Conservation (phyloP, 1,140 invertebrate genomes). For the Plectrocnemia conspersa region DNA sequence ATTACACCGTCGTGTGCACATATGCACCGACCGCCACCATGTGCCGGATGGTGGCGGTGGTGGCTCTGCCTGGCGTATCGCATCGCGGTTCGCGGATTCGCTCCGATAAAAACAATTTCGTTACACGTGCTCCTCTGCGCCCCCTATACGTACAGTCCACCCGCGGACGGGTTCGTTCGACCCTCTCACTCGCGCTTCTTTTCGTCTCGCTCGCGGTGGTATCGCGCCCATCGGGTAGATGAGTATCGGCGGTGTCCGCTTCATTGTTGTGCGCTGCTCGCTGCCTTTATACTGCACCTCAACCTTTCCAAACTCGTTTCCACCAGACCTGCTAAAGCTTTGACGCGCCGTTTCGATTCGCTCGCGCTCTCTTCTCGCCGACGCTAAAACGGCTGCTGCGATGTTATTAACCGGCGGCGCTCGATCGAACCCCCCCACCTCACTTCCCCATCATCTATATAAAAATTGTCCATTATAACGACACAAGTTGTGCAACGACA, state of each 20-base stretch:
- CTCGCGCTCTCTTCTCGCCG: too few relatives aligned
- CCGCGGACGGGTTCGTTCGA: background rate
- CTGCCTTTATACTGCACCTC: slow-evolving; percentile 14
- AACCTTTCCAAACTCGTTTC: slow-evolving; percentile 23
- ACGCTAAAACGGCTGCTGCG: too few relatives aligned
- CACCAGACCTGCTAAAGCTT: slow-evolving; percentile 8
- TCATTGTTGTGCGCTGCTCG: slow-evolving; percentile 24
- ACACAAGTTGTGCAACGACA: too few relatives aligned
- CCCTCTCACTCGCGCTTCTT: background rate
- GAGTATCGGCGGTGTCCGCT: slow-evolving; percentile 12
- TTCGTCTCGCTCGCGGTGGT: background rate
- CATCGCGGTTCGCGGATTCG: background rate
- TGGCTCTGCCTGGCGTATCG: too few relatives aligned
- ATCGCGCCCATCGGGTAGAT: slow-evolving; percentile 13
- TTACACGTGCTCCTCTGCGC: background rate
- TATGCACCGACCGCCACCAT: too few relatives aligned
- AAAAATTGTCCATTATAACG: too few relatives aligned
- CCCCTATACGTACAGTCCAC: background rate
- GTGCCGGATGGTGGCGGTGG: too few relatives aligned
- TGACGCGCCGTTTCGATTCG: slow-evolving; percentile 11
- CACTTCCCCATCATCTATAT: too few relatives aligned
- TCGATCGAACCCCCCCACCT: too few relatives aligned
- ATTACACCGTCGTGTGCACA: too few relatives aligned
- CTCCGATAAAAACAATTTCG: slow-evolving; percentile 5
- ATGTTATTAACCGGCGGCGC: too few relatives aligned